Percentiles rank a stretch among this genome's conserved stretches.
These are phyloP conservation scores for Solea solea DNA, from an alignment of 2,113 vertebrate species.

Conservation along the genomic window DNA sequence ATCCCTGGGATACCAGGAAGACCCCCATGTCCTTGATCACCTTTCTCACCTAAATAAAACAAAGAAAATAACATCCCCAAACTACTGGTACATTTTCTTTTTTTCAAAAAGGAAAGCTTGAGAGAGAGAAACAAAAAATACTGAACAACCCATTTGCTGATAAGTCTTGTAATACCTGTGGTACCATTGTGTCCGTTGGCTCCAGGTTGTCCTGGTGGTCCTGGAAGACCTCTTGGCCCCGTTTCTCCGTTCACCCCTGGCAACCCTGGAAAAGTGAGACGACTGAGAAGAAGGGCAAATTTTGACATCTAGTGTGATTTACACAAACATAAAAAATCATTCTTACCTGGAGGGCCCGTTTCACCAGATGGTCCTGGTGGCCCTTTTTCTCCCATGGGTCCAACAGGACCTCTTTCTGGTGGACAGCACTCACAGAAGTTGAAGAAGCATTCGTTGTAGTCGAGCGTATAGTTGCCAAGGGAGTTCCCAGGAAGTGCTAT, in stretches of 20 bases:
- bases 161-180: conserved; percentile 80
- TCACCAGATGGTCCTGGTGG: conserved; percentile 79
- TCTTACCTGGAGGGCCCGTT: conserved; percentile 83
- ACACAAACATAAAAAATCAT: neutral
- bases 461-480: conserved; percentile 84
- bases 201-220: conserved; percentile 83
- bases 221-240: conserved; percentile 78
- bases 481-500: conserved; percentile 72
- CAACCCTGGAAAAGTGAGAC: conserved; percentile 77
- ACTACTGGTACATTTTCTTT: conserved; percentile 10
- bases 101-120: neutral
- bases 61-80: conserved; percentile 41
- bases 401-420: conserved; percentile 76
- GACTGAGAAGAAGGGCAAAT: neutral
- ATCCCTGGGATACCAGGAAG: conserved; percentile 84
- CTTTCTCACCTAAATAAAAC: conserved; percentile 86
- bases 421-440: conserved; percentile 94
- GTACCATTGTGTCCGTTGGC: conserved; percentile 84
- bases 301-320: neutral
- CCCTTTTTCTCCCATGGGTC: conserved; percentile 83
- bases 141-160: conserved; percentile 10
- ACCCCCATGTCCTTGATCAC: conserved; percentile 86
- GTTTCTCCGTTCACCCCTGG: conserved; percentile 85
- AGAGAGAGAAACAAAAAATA: conserved; percentile 18
- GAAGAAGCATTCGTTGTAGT: conserved; percentile 88